Base-by-base conservation (phyloP, 1,140 invertebrate genomes). In the Meloidogyne floridensis region DNA sequence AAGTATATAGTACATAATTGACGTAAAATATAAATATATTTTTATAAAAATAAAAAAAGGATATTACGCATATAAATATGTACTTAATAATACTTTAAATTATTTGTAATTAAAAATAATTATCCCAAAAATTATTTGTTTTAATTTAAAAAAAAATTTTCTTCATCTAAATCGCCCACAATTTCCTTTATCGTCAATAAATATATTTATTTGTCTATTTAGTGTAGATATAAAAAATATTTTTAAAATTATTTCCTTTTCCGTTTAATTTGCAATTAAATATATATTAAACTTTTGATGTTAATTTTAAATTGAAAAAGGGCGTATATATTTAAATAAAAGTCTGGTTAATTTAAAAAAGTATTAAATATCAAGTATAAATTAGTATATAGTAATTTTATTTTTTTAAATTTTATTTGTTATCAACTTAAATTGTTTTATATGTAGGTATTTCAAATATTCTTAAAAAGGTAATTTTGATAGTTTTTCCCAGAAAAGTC, bases 171-270 rank as follows among this genome's bases (percentile, higher is more conserved):
- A n/a, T 65, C 59, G 59, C 59, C 59, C 59, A 65, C n/a, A 65
- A 65, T 65, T 65, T 65, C 59, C 59, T 65, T 65, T 65, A n/a
- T 65, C n/a, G n/a, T 65, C 59, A 65, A 65, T 65, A 65, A 65
- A 65, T 65, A 65, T 54, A n/a, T n/a, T 65, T 65, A 7, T 65
- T 18, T 65, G n/a, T 65, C 15, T 65, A 65, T 65, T 6, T 47
- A 47, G 7, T n/a, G n/a, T n/a, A n/a, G n/a, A n/a, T n/a, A n/a
- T n/a, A n/a, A n/a, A 47, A 47, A 6, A 18, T 65, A 59, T 59
- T 10, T 59, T 59, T 59, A 10, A 59, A 65, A 65, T 65, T 65
- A 13, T 10, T 59, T 59, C 56, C 56, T 59, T 59, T 65, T 65
- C 59, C 59, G 15, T n/a, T 65, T 6, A 1, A 47, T 65, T 65